Evolutionary conservation across 2,113 vertebrate species (phyloP), one percentile per base, ranked within the genome.

Genomic region (Nesoenas mayeri): DNA sequence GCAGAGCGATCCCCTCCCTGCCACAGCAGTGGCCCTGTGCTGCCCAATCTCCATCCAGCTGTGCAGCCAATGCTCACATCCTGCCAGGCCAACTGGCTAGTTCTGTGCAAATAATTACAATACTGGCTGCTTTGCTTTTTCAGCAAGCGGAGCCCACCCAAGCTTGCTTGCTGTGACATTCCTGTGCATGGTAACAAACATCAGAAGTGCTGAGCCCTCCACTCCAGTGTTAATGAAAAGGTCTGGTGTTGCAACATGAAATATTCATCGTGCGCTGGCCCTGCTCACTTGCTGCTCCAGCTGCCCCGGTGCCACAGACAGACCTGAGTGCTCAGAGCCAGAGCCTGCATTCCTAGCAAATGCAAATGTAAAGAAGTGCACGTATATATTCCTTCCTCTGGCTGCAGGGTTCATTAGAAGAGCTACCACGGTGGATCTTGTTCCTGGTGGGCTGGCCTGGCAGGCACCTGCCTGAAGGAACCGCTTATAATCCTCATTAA

Each of bases 1-100:
- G 54, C 53, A 34, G 74, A 58, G 47, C 28, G 1, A 25, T 48
- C 53, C 36, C 60, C 48, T 40, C 12, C 60, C 48, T 82, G 26
- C 86, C 47, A 2, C 6, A 10, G 2, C 3, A 31, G 3, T 0
- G 19, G 15, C 19, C 29, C 17, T 2, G 69, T 16, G 12, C 32
- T 2, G 0, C 48, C 1, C 0, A 12, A 78, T 47, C 60, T 67
- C 88, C 26, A 3, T 22, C 12, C 14, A 40, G 38, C 48, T 7
- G 0, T 15, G 17, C 22, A 6, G 51, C 9, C 9, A 0, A 9
- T 16, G 32, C 10, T 9, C 29, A 3, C 18, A 31, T 29, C 62
- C 61, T 58, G 50, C n/a, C 1, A 4, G 54, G 5, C 54, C 2
- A 0, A 40, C 21, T 3, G 3, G 25, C 22, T 29, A 1, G 11